Percentiles rank a stretch among this genome's conserved stretches.
phyloP scores from a whole-genome alignment of 2,888 invertebrate genomes.

The Helicoverpa assulta region DNA sequence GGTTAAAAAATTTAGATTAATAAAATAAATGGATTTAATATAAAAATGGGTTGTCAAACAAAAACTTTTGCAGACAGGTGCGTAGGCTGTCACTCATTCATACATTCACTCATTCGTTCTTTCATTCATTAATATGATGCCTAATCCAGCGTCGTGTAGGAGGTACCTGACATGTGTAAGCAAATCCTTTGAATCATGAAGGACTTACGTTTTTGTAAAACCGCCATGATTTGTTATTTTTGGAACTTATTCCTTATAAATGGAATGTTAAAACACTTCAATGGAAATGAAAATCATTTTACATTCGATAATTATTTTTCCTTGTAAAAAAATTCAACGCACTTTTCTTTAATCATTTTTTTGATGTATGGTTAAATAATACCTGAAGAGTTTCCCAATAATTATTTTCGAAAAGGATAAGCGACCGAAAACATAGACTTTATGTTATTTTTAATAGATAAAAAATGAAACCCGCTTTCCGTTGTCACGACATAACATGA shows the following conservation, averaged over 20 bases:
- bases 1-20: conserved; percentile 5
- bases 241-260: background rate
- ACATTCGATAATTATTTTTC: no score
- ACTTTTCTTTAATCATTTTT: no score
- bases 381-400: no score
- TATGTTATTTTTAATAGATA: no score
- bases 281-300: background rate
- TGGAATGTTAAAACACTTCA: background rate
- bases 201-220: background rate
- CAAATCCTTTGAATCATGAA: background rate
- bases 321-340: no score
- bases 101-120: conserved; percentile 11
- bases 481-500: no score
- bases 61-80: conserved; percentile 14
- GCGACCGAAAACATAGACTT: no score
- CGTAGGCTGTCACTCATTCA: conserved; percentile 17
- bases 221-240: background rate
- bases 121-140: conserved; percentile 11
- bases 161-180: background rate
- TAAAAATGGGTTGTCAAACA: background rate
- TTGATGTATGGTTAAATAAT: no score
- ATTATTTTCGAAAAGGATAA: no score
- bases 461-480: no score
- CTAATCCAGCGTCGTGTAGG: background rate
- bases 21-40: conserved; percentile 16